These are phyloP conservation scores for Diarsia rubi DNA, from an alignment of 2,888 invertebrate species.

Conservation along the genomic window DNA sequence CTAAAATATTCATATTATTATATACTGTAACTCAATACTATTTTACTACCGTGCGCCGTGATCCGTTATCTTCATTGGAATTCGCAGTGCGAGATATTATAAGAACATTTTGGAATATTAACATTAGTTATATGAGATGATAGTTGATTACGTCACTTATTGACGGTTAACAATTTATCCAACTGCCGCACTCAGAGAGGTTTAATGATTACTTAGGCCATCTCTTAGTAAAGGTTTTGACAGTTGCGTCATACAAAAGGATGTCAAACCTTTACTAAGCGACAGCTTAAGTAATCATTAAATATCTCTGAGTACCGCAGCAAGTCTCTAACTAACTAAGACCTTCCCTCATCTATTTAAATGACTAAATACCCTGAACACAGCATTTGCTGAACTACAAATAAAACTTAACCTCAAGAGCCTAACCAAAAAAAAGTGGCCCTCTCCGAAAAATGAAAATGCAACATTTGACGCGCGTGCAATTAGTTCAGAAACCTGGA, in stretches of 20 bases:
- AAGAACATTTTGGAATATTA: neutral
- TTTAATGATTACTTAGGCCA: no score
- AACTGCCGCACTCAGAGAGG: no score
- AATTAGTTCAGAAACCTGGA: conserved; percentile 11
- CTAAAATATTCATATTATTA: neutral
- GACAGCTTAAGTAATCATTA: no score
- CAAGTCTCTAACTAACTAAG: neutral
- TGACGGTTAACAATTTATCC: neutral
- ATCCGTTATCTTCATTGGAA: neutral
- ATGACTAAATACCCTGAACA: neutral
- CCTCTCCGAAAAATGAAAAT: neutral
- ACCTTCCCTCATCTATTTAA: neutral
- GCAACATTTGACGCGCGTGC: conserved; percentile 5
- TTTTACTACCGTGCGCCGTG: neutral
- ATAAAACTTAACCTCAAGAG: neutral
- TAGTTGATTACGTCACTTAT: neutral
- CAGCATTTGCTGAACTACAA: neutral
- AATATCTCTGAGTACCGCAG: no score
- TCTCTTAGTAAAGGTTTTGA: no score
- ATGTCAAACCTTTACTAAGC: no score
- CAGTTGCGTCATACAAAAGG: no score
- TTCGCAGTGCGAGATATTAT: neutral
- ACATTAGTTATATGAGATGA: neutral
- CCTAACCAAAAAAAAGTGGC: neutral
- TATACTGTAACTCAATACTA: neutral